Base-by-base conservation (phyloP, 2,888 invertebrate species). In the Oxycera nigricornis region DNA sequence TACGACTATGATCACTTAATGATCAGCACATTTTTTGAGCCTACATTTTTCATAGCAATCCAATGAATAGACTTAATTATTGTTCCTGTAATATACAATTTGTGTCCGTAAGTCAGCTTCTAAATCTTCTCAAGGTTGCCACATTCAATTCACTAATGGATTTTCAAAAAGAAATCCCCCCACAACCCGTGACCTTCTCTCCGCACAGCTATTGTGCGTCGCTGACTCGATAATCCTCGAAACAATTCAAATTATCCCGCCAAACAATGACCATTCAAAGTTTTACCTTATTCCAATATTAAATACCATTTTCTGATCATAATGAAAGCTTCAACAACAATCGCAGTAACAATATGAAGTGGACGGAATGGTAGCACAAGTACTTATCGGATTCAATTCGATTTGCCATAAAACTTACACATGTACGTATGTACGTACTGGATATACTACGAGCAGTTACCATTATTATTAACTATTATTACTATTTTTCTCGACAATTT, bases 211-310 rank as follows among this genome's bases (percentile, higher is more conserved):
- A 65, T 24, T 20, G 65, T 11, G 24, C 26, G 20, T 39, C 17
- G 22, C 26, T 26, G n/a, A 22, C 4, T 28, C 59, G 65, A 22
- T 65, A 65, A 65, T 65, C 65, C 65, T 65, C 65, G 20, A 65
- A 65, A 65, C 65, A 65, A 65, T 65, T 65, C 65, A 65, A 65
- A 65, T 65, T 65, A 65, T 65, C 65, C 65, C 65, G 65, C 24
- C 65, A 65, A 62, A 65, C 65, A 65, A 62, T 62, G 62, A 22
- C 65, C 39, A 65, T 65, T 65, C 65, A 65, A 65, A 65, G 65
- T 65, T 65, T 65, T 65, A 65, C 65, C 24, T 24, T 41, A 39
- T 41, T 35, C 65, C 65, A 24, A 65, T 39, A 65, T 65, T 65
- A 65, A 65, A 65, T 35, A 65, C 65, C 65, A 65, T 65, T 65